phyloP scores from a whole-genome alignment of 2,888 invertebrate species.

The Hyles lineata region DNA sequence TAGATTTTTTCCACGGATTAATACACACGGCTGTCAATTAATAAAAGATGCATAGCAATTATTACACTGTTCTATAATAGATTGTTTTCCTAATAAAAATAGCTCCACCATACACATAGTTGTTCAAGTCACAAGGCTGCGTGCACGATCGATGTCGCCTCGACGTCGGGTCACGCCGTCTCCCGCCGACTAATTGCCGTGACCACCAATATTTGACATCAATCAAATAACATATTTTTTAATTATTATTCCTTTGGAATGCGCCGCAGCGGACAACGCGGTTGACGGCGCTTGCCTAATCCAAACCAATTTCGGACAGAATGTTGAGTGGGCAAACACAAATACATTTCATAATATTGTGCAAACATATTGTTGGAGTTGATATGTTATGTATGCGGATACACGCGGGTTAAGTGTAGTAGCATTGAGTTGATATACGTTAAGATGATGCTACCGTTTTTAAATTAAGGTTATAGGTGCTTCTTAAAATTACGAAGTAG shows the following conservation, averaged over 20 bases:
- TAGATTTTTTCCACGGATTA: no score
- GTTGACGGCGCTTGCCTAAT: slow-evolving; percentile 26
- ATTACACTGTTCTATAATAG: no score
- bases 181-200: slow-evolving; percentile 64
- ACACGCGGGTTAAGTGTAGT: no score
- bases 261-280: slow-evolving; percentile 37
- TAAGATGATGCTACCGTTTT: no score
- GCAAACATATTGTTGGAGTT: slow-evolving; percentile 8
- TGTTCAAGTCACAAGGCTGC: not conserved
- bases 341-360: not conserved
- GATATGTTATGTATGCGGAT: not conserved
- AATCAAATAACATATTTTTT: slow-evolving; percentile 67
- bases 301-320: slow-evolving; percentile 24
- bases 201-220: slow-evolving; percentile 78
- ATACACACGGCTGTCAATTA: no score
- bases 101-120: not conserved
- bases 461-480: no score
- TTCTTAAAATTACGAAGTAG: no score
- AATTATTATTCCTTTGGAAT: slow-evolving; percentile 52
- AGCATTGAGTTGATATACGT: no score
- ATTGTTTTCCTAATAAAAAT: no score
- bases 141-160: slow-evolving; percentile 1
- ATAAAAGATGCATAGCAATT: no score
- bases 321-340: not conserved
- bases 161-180: slow-evolving; percentile 52